Conservation (phyloP, 2,113 vertebrate genomes). For the Emydocephalus ijimae region DNA sequence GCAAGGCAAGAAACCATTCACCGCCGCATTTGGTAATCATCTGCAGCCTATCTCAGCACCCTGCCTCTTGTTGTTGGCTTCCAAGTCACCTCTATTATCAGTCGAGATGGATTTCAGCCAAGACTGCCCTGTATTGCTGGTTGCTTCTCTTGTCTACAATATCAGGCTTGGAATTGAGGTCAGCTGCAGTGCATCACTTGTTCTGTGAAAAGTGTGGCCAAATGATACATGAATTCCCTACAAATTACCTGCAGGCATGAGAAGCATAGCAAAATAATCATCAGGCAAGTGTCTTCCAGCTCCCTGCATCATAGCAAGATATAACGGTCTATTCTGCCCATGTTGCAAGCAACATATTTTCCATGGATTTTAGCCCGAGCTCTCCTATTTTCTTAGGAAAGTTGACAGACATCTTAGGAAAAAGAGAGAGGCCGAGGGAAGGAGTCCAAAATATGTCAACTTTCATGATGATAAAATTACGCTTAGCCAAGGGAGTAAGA, state of each 20-base stretch:
- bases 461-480: slow-evolving; percentile 23
- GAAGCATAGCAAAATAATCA: not conserved
- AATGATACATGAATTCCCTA: not conserved
- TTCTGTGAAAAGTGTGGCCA: slow-evolving; percentile 9
- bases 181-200: not conserved
- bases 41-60: not conserved
- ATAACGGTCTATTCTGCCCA: not conserved
- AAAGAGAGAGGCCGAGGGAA: not conserved
- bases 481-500: slow-evolving; percentile 19
- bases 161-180: slow-evolving; percentile 21
- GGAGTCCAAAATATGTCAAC: slow-evolving; percentile 13
- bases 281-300: not conserved
- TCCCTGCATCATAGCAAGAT: not conserved
- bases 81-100: not conserved
- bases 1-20: not conserved
- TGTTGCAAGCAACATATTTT: not conserved
- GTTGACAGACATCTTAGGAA: not conserved
- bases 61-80: not conserved
- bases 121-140: not conserved
- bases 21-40: not conserved
- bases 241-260: not conserved
- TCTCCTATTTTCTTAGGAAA: slow-evolving; percentile 28
- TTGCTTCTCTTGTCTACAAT: not conserved
- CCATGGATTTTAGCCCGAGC: not conserved
- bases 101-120: not conserved